These are phyloP conservation scores for Pyrgus malvae DNA, from an alignment of 2,888 invertebrate genomes.

Conservation along the genomic window DNA sequence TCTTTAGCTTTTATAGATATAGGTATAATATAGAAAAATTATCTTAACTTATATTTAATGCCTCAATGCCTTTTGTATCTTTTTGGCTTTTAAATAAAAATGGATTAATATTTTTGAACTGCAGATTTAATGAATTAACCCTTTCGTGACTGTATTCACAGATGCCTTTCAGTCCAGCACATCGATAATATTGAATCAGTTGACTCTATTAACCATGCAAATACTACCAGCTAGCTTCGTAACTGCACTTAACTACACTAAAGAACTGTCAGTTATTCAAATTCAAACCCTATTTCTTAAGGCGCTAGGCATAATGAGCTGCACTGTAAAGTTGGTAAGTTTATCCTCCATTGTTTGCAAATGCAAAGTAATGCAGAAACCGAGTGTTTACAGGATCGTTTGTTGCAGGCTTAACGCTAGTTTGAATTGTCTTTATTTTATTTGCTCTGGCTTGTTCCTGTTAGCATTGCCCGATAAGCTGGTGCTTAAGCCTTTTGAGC, in stretches of 20 bases:
- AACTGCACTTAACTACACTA: constrained; percentile 56
- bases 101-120: too few relatives aligned
- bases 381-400: constrained; percentile 68
- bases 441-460: constrained; percentile 34
- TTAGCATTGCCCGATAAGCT: constrained; percentile 13
- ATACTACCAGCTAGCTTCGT: constrained; percentile 62
- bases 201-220: constrained; percentile 73
- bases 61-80: too few relatives aligned
- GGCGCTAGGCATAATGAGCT: constrained; percentile 18
- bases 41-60: too few relatives aligned
- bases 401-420: constrained; percentile 66
- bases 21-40: too few relatives aligned
- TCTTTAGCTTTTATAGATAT: too few relatives aligned
- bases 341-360: constrained; percentile 64
- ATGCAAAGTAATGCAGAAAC: constrained; percentile 68
- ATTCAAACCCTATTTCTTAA: constrained; percentile 31
- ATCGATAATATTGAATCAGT: constrained; percentile 71
- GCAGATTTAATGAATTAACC: too few relatives aligned
- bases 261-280: constrained; percentile 32
- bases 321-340: constrained; percentile 44
- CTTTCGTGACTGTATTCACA: constrained; percentile 31
- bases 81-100: too few relatives aligned
- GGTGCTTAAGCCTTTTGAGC: constrained; percentile 11
- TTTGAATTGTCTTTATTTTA: constrained; percentile 59
- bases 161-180: constrained; percentile 43